A percentile compares a stretch with the other conserved stretches of the same genome.
Conservation (phyloP, 1,140 invertebrate species). For the Drosophila lini region DNA sequence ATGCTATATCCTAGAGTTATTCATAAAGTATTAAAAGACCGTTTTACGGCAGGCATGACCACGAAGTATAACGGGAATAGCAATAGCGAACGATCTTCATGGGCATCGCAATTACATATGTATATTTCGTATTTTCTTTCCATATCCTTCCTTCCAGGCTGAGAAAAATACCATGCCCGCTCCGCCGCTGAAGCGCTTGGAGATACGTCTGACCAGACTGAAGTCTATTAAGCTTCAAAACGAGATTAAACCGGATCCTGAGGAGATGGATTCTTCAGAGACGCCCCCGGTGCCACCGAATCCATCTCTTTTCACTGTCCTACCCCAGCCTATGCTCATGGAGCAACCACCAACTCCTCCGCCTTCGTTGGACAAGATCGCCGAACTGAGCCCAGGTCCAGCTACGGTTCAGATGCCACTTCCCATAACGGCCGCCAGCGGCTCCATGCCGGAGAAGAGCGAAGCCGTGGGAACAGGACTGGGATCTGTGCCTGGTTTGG, state of each 20-base stretch:
- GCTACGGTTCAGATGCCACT: constrained; percentile 1
- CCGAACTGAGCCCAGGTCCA: constrained; percentile 1
- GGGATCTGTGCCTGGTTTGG: constrained; percentile 3
- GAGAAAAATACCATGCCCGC: background rate
- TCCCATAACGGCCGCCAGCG: constrained; percentile 1
- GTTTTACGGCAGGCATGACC: no score
- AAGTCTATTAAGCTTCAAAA: constrained; percentile 37
- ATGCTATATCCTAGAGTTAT: no score
- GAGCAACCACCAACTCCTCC: constrained; percentile 29
- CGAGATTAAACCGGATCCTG: constrained; percentile 50
- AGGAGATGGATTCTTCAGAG: constrained; percentile 28
- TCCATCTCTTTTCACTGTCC: constrained; percentile 18
- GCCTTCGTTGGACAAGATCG: constrained; percentile 7
- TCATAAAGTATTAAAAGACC: background rate
- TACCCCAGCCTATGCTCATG: constrained; percentile 16
- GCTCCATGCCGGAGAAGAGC: constrained; percentile 14
- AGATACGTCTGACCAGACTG: constrained; percentile 55
- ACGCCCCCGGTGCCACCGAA: background rate
- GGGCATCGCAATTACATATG: background rate
- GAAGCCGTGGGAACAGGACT: constrained; percentile 2
- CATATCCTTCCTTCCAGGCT: constrained; percentile 2
- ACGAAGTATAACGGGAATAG: no score
- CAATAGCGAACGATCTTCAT: no score
- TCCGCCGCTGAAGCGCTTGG: constrained; percentile 35
- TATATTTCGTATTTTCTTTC: background rate